phyloP scores from a whole-genome alignment of 1,140 invertebrate genomes.

The Maniola jurtina region DNA sequence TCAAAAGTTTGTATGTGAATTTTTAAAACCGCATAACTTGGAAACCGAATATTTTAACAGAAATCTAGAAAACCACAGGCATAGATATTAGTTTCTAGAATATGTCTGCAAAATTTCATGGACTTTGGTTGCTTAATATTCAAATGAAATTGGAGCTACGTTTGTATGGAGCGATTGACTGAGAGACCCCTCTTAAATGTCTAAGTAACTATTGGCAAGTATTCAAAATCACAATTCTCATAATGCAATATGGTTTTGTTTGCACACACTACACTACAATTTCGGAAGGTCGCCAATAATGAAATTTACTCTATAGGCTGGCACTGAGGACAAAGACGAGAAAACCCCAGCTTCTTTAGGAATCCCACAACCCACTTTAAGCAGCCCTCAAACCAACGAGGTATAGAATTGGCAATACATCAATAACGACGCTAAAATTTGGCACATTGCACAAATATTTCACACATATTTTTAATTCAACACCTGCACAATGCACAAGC shows the following conservation, averaged over 20 bases:
- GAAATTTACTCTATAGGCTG: conserved; percentile 68
- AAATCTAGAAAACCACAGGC: too few relatives aligned
- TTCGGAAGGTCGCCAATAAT: conserved; percentile 65
- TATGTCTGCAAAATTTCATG: too few relatives aligned
- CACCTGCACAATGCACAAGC: conserved; percentile 38
- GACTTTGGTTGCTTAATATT: too few relatives aligned
- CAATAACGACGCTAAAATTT: conserved; percentile 40
- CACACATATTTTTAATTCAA: conserved; percentile 31
- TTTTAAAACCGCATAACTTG: too few relatives aligned
- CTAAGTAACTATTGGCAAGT: background rate
- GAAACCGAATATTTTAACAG: too few relatives aligned
- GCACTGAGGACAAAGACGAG: conserved; percentile 55
- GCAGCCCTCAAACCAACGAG: conserved; percentile 60
- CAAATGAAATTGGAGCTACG: too few relatives aligned
- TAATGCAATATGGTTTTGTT: conserved; percentile 4
- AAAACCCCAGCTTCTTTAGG: conserved; percentile 56
- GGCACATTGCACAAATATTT: conserved; percentile 49
- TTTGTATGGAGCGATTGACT: too few relatives aligned
- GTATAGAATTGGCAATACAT: conserved; percentile 54
- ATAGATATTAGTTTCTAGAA: too few relatives aligned
- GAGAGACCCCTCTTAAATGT: too few relatives aligned
- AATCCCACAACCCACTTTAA: conserved; percentile 59
- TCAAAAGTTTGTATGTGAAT: too few relatives aligned
- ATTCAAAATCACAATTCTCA: background rate
- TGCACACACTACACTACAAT: conserved; percentile 19